Evolutionary conservation across 35 echinoderm and acorn worm genomes (phyloP).

Genomic region (Acanthaster planci): DNA sequence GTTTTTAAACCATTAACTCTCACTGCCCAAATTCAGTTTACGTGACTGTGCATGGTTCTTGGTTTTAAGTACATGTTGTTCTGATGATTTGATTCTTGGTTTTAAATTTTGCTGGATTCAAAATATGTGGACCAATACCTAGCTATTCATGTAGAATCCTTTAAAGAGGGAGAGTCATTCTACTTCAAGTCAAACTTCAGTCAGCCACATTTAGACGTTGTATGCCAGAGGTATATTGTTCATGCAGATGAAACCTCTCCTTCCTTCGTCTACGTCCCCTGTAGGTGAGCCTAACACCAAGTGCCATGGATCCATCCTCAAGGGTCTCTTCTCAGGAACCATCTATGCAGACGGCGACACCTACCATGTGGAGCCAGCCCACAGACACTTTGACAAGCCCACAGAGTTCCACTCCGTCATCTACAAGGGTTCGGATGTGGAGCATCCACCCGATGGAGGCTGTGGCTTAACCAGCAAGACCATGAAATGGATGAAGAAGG

Average conservation of each 20-base stretch:
- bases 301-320: constrained; percentile 81
- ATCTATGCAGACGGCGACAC: constrained; percentile 81
- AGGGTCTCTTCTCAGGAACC: constrained; percentile 72
- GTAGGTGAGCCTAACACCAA: constrained; percentile 79
- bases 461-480: constrained; percentile 69
- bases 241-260: not conserved
- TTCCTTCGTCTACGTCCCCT: constrained; percentile 27
- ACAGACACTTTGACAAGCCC: constrained; percentile 63
- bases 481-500: constrained; percentile 58
- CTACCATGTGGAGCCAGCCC: constrained; percentile 79
- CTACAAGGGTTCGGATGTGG: constrained; percentile 76
- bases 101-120: no score
- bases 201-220: not conserved
- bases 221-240: not conserved
- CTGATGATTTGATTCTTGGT: no score
- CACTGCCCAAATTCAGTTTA: no score
- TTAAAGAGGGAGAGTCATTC: no score
- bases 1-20: no score
- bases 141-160: no score
- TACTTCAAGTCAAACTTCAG: not conserved
- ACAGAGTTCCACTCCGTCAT: constrained; percentile 84
- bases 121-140: no score
- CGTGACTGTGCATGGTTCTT: no score
- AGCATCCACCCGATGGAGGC: constrained; percentile 43
- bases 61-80: no score